Percentiles rank a stretch among this genome's conserved stretches.
Evolutionary conservation across 2,113 vertebrate genomes (phyloP).

Genomic region (Leptosomus discolor): DNA sequence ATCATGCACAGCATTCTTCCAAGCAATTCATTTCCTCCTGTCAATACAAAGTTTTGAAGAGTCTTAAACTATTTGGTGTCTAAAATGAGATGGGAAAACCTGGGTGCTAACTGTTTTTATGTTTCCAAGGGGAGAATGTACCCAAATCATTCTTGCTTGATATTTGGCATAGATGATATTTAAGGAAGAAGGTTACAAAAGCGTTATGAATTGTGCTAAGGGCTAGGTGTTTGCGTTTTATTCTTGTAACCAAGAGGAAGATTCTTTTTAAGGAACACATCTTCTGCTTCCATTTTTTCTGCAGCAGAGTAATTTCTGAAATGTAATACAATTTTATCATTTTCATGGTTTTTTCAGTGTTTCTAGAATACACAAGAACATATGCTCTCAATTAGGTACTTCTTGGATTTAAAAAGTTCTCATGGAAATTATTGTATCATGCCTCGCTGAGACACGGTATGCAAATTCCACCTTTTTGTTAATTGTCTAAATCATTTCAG

Average conservation of each 20-base stretch:
- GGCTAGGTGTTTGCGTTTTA: not conserved
- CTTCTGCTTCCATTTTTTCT: not conserved
- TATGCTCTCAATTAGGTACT: not conserved
- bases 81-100: not conserved
- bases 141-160: not conserved
- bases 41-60: not conserved
- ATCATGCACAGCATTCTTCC: not conserved
- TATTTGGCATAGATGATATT: not conserved
- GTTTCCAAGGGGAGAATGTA: not conserved
- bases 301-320: not conserved
- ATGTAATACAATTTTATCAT: not conserved
- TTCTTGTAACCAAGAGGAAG: not conserved
- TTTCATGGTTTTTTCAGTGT: not conserved
- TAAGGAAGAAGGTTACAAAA: not conserved
- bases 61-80: not conserved
- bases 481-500: not conserved
- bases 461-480: not conserved
- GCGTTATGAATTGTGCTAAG: not conserved
- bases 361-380: not conserved
- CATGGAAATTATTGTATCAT: not conserved
- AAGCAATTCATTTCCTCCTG: not conserved
- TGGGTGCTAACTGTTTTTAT: not conserved
- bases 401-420: not conserved
- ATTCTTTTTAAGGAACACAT: not conserved
- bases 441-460: not conserved